phyloP scores from a whole-genome alignment of 2,113 vertebrate species.

The Todiramphus saurophagus region DNA sequence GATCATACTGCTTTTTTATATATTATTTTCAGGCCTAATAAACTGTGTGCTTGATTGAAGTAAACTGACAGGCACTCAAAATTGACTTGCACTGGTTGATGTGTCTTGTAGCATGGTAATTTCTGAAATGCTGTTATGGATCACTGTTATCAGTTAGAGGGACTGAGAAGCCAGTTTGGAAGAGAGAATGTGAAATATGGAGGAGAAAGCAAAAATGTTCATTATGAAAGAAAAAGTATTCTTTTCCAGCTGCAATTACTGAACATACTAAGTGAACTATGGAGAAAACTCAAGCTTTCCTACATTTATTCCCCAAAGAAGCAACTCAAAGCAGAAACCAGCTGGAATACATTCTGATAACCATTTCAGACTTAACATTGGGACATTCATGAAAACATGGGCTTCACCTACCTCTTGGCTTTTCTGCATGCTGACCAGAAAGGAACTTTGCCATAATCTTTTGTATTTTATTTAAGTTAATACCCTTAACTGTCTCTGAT shows the following conservation, averaged over 20 bases:
- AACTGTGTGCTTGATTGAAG: not conserved
- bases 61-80: not conserved
- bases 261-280: not conserved
- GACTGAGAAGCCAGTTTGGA: not conserved
- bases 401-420: not conserved
- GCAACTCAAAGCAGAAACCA: not conserved
- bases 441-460: not conserved
- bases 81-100: constrained; percentile 7
- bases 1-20: not conserved
- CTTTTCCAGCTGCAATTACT: not conserved
- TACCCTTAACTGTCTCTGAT: not conserved
- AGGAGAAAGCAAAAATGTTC: not conserved
- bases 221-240: not conserved
- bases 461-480: not conserved
- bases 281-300: not conserved
- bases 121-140: not conserved
- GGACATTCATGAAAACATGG: not conserved
- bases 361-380: not conserved
- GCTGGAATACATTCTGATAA: not conserved
- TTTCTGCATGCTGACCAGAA: constrained; percentile 3
- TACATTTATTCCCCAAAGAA: not conserved
- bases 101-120: constrained; percentile 24
- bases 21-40: constrained; percentile 12
- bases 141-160: not conserved
- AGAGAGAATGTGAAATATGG: not conserved